Conservation (phyloP, 2,888 invertebrate species). For the Exephanes ischioxanthus region DNA sequence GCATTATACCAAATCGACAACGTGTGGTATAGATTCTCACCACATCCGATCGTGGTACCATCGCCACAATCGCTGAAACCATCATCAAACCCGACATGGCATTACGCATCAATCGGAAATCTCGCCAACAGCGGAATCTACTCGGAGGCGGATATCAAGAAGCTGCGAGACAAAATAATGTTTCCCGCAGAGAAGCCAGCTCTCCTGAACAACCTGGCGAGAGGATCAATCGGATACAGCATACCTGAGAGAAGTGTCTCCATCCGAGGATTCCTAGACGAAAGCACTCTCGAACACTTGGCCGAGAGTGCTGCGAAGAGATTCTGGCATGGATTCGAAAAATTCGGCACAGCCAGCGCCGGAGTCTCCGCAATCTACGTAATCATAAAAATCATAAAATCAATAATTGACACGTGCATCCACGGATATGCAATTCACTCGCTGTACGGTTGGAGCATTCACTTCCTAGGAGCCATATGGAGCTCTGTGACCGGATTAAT, state of each 20-base stretch:
- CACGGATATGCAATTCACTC: conserved; percentile 8
- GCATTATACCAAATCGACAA: conserved; percentile 64
- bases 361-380: not conserved
- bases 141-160: conserved; percentile 22
- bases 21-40: conserved; percentile 61
- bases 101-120: conserved; percentile 19
- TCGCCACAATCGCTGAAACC: conserved; percentile 54
- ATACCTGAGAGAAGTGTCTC: no score
- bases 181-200: conserved; percentile 18
- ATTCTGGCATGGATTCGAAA: no score
- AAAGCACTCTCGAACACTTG: not conserved
- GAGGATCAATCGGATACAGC: no score
- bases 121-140: conserved; percentile 62
- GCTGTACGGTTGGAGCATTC: conserved; percentile 53
- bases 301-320: no score
- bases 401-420: conserved; percentile 40
- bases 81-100: conserved; percentile 47
- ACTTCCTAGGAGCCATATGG: conserved; percentile 37
- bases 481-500: no score
- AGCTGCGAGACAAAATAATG: conserved; percentile 5
- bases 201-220: conserved; percentile 43
- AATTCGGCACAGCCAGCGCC: not conserved
- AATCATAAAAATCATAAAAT: conserved; percentile 17
- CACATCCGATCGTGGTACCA: not conserved
- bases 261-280: not conserved